A percentile compares a stretch with the other conserved stretches of the same genome.
phyloP scores from a whole-genome alignment of 2,113 vertebrate species.

The Hystrix brachyura region DNA sequence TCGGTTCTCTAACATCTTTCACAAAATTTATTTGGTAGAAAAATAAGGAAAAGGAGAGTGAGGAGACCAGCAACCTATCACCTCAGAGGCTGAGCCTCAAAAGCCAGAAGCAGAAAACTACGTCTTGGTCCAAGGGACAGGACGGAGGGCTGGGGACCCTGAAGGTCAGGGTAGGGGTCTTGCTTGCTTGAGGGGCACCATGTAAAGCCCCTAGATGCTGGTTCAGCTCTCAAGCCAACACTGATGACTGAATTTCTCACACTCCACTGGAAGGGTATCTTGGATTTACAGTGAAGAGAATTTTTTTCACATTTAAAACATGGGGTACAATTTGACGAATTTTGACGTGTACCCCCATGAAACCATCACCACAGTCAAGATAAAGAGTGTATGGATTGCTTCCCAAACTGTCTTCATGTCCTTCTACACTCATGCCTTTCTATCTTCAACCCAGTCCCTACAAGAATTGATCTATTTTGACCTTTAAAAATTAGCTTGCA shows the following conservation, averaged over 20 bases:
- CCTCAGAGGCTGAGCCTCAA: rapidly evolving
- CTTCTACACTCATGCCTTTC: neutral
- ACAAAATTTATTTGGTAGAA: neutral
- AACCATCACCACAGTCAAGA: neutral
- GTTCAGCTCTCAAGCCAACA: neutral
- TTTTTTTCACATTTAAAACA: neutral
- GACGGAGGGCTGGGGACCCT: neutral
- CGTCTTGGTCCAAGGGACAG: neutral
- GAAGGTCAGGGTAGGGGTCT: neutral
- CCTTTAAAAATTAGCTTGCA: neutral
- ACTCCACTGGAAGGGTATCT: neutral
- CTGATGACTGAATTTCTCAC: neutral
- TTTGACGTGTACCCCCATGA: neutral
- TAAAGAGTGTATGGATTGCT: neutral
- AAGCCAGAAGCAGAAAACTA: neutral
- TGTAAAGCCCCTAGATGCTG: neutral
- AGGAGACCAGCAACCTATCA: neutral
- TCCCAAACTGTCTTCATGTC: neutral
- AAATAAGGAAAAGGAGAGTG: neutral
- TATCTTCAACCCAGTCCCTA: neutral
- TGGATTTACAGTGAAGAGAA: neutral
- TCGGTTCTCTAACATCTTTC: neutral
- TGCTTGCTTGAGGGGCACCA: neutral
- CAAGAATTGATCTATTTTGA: neutral
- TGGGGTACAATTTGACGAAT: neutral